A percentile compares a stretch with the other conserved stretches of the same genome.
These are phyloP conservation scores for Drosophila azteca DNA, from an alignment of 1,140 invertebrate genomes.

Conservation along the genomic window DNA sequence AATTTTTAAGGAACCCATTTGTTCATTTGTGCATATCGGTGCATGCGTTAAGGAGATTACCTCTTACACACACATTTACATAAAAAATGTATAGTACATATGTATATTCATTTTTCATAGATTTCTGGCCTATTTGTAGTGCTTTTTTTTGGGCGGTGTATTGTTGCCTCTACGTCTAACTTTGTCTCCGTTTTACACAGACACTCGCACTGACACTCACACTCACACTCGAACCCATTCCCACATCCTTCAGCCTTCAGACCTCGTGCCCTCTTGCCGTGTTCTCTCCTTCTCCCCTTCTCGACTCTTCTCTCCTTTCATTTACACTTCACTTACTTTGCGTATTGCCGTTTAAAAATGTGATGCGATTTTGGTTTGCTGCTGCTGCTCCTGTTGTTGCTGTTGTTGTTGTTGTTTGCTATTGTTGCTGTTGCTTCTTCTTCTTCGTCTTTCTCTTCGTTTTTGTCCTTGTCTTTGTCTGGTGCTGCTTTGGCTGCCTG, in stretches of 20 bases:
- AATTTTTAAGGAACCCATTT: too few relatives aligned
- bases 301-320: conserved; percentile 2
- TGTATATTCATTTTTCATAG: too few relatives aligned
- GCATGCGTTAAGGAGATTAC: too few relatives aligned
- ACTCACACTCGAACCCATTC: background rate
- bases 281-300: conserved; percentile 9
- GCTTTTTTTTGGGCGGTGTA: background rate
- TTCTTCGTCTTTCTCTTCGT: conserved; percentile 25
- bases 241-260: background rate
- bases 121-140: too few relatives aligned
- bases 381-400: conserved; percentile 18
- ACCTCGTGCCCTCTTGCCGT: background rate
- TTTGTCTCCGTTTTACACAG: too few relatives aligned
- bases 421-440: conserved; percentile 12
- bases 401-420: conserved; percentile 19
- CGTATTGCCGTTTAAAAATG: conserved; percentile 77
- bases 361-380: conserved; percentile 59
- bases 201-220: background rate
- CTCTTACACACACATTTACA: too few relatives aligned
- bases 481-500: conserved; percentile 48
- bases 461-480: conserved; percentile 37
- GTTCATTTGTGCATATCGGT: too few relatives aligned
- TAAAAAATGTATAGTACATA: too few relatives aligned
- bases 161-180: background rate
- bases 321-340: conserved; percentile 73